Evolutionary conservation across 2,888 invertebrate species (phyloP).

Genomic region (Phragmatobia fuliginosa): DNA sequence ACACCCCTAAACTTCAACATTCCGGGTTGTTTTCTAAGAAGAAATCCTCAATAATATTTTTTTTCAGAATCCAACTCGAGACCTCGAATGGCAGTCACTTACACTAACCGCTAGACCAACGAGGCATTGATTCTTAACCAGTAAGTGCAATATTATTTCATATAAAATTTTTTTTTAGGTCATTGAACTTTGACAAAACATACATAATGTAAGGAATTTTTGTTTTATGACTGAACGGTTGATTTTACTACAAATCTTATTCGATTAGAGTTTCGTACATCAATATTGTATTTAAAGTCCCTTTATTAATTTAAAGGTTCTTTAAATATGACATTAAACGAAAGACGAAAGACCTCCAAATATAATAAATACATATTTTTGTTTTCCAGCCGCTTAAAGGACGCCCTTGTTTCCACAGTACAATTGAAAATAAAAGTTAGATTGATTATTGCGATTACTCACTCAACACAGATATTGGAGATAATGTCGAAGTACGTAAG

Average conservation of each 20-base stretch:
- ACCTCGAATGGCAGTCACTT: too few species aligned
- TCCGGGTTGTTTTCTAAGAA: too few species aligned
- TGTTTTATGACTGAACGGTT: background rate
- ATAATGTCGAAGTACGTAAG: conserved; percentile 47
- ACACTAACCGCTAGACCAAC: too few species aligned
- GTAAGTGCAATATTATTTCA: too few species aligned
- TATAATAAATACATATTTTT: background rate
- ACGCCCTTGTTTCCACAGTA: conserved; percentile 40
- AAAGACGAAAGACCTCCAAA: too few species aligned
- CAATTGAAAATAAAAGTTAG: conserved; percentile 51
- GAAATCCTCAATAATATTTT: too few species aligned
- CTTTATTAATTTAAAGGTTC: too few species aligned
- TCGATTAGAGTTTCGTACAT: background rate
- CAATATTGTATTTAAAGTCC: background rate
- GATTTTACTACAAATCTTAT: background rate
- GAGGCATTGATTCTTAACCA: too few species aligned
- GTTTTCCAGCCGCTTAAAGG: conserved; percentile 34
- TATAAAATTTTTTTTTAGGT: background rate
- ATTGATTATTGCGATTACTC: conserved; percentile 61
- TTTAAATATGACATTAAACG: too few species aligned
- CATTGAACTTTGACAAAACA: background rate
- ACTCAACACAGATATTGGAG: conserved; percentile 56
- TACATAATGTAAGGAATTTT: too few species aligned
- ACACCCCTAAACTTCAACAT: too few species aligned
- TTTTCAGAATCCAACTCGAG: too few species aligned